Conservation (phyloP, 2,113 vertebrate species). For the Sitta europaea region DNA sequence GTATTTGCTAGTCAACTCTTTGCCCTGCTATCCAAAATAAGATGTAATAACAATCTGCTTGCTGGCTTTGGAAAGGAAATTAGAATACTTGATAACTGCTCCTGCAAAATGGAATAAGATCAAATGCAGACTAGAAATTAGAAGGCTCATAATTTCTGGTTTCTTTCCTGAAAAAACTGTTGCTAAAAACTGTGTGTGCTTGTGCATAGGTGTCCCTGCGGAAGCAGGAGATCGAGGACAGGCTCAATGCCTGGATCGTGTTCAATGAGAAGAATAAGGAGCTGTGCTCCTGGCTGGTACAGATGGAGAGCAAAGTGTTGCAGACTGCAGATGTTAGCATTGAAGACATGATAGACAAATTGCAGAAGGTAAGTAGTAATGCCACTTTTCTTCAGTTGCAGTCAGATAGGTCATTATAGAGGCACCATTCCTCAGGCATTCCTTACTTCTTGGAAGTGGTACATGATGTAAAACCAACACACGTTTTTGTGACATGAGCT, state of each 20-base stretch:
- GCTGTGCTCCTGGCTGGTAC: slow-evolving; percentile 90
- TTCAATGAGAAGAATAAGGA: slow-evolving; percentile 93
- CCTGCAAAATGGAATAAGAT: background rate
- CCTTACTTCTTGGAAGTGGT: background rate
- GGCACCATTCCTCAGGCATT: background rate
- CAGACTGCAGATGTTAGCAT: slow-evolving; percentile 87
- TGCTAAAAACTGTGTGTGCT: background rate
- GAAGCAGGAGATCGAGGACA: slow-evolving; percentile 87
- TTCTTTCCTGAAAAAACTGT: background rate
- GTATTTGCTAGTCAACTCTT: background rate
- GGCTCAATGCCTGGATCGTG: slow-evolving; percentile 87
- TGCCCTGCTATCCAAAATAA: background rate
- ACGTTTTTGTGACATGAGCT: background rate
- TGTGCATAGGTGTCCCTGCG: slow-evolving; percentile 81
- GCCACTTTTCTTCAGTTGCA: background rate
- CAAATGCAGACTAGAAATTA: background rate
- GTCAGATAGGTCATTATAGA: background rate
- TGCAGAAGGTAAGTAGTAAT: slow-evolving; percentile 85
- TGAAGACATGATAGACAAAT: slow-evolving; percentile 94
- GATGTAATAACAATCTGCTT: background rate
- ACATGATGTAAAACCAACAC: background rate
- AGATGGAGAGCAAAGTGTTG: slow-evolving; percentile 90
- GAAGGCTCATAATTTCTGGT: background rate
- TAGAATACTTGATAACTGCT: background rate
- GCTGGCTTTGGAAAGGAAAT: background rate